Evolutionary conservation across 2,888 invertebrate species (phyloP).

Genomic region (Tipula lateralis): DNA sequence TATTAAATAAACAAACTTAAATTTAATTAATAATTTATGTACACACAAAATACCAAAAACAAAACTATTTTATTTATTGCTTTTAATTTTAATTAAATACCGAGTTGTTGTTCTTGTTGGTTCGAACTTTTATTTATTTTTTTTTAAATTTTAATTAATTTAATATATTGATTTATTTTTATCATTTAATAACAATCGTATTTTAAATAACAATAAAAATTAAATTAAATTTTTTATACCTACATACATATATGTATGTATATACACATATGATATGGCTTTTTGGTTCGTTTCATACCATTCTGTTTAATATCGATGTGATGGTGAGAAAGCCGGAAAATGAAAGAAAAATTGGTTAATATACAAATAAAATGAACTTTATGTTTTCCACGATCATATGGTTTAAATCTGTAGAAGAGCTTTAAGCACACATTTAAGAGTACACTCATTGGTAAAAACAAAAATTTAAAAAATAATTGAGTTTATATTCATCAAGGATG

Average conservation of each 20-base stretch:
- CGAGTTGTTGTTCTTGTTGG: not conserved
- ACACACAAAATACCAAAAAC: not conserved
- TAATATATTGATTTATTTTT: slow-evolving; percentile 11
- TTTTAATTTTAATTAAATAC: not conserved
- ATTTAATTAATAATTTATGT: slow-evolving; percentile 1
- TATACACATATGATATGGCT: no score
- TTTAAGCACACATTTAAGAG: no score
- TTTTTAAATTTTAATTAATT: not conserved
- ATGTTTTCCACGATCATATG: no score
- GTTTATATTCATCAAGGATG: no score
- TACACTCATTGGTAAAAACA: no score
- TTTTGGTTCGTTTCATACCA: not conserved
- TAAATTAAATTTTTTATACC: not conserved
- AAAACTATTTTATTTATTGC: slow-evolving; percentile 3
- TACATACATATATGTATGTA: no score
- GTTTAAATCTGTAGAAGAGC: no score
- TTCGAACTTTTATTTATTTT: not conserved
- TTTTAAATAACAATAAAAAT: not conserved
- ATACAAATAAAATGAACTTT: no score
- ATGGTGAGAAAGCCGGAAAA: no score
- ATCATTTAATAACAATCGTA: not conserved
- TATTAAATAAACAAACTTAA: not conserved
- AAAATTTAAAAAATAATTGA: no score
- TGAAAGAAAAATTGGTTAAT: no score
- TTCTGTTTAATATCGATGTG: no score